Conservation (phyloP, 2,113 vertebrate species). For the Rousettus leschenaultii region DNA sequence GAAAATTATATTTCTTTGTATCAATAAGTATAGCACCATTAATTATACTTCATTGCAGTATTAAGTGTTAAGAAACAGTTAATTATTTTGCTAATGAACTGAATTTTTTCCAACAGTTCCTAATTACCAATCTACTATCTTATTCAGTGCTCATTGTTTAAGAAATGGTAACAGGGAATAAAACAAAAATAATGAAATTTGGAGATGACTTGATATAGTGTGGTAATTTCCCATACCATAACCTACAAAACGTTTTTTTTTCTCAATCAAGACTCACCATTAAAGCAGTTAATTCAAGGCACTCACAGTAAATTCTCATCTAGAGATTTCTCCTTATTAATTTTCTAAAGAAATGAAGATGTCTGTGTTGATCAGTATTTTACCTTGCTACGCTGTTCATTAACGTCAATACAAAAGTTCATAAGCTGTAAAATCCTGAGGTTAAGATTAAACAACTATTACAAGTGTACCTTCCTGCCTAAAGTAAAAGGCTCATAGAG, state of each 20-base stretch:
- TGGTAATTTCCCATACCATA: neutral
- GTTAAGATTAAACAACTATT: slow-evolving; percentile 55
- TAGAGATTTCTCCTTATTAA: slow-evolving; percentile 33
- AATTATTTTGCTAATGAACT: slow-evolving; percentile 65
- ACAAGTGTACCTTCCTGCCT: slow-evolving; percentile 45
- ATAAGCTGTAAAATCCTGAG: slow-evolving; percentile 47
- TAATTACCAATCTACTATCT: neutral
- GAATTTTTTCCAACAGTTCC: neutral
- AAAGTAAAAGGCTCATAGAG: slow-evolving; percentile 15
- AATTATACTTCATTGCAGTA: slow-evolving; percentile 57
- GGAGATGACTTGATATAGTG: neutral
- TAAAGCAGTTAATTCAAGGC: neutral
- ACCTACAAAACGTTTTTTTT: neutral
- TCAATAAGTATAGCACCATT: neutral
- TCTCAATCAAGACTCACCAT: neutral
- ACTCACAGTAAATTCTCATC: neutral
- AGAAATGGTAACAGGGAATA: neutral
- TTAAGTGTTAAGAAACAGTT: slow-evolving; percentile 57
- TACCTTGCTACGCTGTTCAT: neutral
- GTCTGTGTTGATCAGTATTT: neutral
- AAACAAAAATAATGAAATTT: neutral
- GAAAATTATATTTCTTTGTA: neutral
- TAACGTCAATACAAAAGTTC: neutral
- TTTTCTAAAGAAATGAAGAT: slow-evolving; percentile 50
- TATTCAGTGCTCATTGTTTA: neutral